Base-by-base conservation (phyloP, 2,797 vertebrate genomes). In the Dendrocincla tyrannina region DNA sequence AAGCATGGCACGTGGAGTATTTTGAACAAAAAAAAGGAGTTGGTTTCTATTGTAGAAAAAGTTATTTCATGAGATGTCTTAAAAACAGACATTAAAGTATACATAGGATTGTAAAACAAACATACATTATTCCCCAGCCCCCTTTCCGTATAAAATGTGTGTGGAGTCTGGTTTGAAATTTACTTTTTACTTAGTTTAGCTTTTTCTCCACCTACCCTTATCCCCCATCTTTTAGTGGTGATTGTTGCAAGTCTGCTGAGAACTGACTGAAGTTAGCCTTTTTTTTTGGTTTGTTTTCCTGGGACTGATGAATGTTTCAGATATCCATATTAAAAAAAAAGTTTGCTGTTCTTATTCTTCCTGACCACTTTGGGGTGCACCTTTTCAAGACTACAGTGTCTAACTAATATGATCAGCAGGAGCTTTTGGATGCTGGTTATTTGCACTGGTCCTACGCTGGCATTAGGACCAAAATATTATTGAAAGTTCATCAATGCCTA, bases 61-160 rank as follows among this genome's bases (percentile, higher is more conserved):
- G 16, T 27, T 74, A 17, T 17, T 87, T 39, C 1, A 1, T 39
- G 22, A 75, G 8, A 10, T 32, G 2, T 8, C 10, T 70, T 80
- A 17, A 32, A 81, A 79, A 2, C 5, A 47, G 32, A 7, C n/a
- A 15, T 5, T 41, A 37, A 59, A 35, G 4, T 17, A 28, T 27
- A 17, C 20, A 2, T 3, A 12, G 27, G 63, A 68, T 22, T 76
- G 16, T 35, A 68, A 84, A 75, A 5, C 24, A 63, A 37, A 72
- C 5, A 4, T 32, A 2, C 2, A 1, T 52, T 50, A 23, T 47
- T 76, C 30, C 12, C 19, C 11, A 5, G 4, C 4, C 5, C 4
- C 16, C 24, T 7, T 39, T 70, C 13, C 5, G 1, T 28, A 9
- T 2, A 24, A 11, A 55, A 42, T n/a, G 13, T 55, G 11, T 23